Percentiles rank a stretch among this genome's conserved stretches.
Conservation (phyloP, 1,140 invertebrate species). For the Vanessa atalanta region DNA sequence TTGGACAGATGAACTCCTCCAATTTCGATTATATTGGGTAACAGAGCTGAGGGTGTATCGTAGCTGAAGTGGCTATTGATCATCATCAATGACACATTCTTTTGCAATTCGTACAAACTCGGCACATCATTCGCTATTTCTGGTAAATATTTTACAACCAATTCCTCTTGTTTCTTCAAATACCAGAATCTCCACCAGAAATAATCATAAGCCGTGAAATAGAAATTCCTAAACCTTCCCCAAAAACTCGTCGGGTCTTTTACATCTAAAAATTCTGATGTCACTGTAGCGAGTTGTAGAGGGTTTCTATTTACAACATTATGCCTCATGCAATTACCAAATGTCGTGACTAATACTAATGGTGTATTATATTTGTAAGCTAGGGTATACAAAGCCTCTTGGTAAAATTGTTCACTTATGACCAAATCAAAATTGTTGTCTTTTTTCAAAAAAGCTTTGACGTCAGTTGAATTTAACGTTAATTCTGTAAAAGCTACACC, state of each 20-base stretch:
- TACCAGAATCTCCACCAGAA: conserved; percentile 66
- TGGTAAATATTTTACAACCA: conserved; percentile 64
- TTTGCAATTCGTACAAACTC: conserved; percentile 74
- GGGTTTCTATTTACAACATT: conserved; percentile 80
- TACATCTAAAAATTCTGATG: conserved; percentile 74
- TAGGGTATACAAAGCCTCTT: conserved; percentile 81
- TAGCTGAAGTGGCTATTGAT: conserved; percentile 78
- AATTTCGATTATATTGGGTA: conserved; percentile 82
- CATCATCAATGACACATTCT: conserved; percentile 77
- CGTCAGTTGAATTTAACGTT: conserved; percentile 72
- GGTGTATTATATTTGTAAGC: conserved; percentile 81
- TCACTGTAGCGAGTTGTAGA: conserved; percentile 78
- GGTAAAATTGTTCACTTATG: conserved; percentile 81
- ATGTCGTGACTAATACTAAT: conserved; percentile 79
- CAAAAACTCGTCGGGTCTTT: conserved; percentile 60
- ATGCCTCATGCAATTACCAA: conserved; percentile 80
- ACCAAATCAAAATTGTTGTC: conserved; percentile 80
- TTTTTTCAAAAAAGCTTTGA: conserved; percentile 72
- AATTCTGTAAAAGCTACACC: conserved; percentile 75
- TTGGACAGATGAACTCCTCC: conserved; percentile 81
- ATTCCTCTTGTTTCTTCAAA: conserved; percentile 60
- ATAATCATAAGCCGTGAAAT: conserved; percentile 62
- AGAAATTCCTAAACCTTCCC: conserved; percentile 67
- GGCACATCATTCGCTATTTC: conserved; percentile 65
- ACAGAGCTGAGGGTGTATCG: conserved; percentile 66